These are phyloP conservation scores for Rattus norvegicus DNA, from an alignment of 2,113 vertebrate genomes.

Conservation along the genomic window GRCr8 NC_086025.1:29784501-29785000, in stretches of 20 bases:
- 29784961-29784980: slow-evolving; percentile 19
- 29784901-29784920: not conserved
- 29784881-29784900: not conserved
- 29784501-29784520: too few species aligned
- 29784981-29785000: not conserved
- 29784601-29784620: too few species aligned
- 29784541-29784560: too few species aligned
- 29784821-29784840: not conserved
- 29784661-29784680: not conserved
- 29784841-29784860: not conserved
- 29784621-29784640: not conserved
- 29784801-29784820: not conserved
- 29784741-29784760: slow-evolving; percentile 14
- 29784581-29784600: not conserved
- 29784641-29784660: not conserved
- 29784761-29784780: not conserved
- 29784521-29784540: too few species aligned
- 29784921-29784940: slow-evolving; percentile 33
- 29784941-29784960: not conserved
- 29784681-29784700: not conserved
- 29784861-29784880: not conserved
- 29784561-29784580: not conserved
- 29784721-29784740: not conserved
- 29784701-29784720: not conserved
- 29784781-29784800: not conserved